phyloP scores from a whole-genome alignment of 64 coral and sea anemone species.

The Montipora cactus region DNA sequence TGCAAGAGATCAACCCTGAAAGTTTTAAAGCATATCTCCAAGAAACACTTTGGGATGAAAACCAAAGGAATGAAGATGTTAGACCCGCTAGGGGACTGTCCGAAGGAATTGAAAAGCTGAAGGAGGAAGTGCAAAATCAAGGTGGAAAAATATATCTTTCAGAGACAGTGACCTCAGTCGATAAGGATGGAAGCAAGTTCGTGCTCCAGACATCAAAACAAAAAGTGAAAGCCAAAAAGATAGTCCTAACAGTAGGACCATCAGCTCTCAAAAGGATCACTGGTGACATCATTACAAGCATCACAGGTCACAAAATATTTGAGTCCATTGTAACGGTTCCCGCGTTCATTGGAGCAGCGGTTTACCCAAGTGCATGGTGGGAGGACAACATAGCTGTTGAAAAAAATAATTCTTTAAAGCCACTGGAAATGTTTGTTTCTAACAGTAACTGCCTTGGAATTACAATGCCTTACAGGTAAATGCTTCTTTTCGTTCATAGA shows the following conservation, averaged over 20 bases:
- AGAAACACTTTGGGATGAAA: neutral
- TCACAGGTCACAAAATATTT: constrained; percentile 5
- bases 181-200: neutral
- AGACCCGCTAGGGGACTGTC: neutral
- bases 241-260: neutral
- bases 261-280: constrained; percentile 8
- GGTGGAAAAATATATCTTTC: neutral
- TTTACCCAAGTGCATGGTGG: constrained; percentile 25
- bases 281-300: constrained; percentile 9
- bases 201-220: neutral
- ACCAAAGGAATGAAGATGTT: too few species aligned
- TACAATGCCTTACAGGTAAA: constrained; percentile 43
- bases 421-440: neutral
- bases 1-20: neutral
- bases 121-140: neutral
- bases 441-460: constrained; percentile 25
- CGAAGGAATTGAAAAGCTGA: neutral
- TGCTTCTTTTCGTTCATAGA: neutral
- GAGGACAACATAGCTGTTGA: neutral
- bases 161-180: neutral
- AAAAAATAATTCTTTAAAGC: neutral
- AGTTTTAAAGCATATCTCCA: neutral
- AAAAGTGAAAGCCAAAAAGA: neutral
- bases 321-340: constrained; percentile 32
- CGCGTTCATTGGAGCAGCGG: constrained; percentile 34